Percentiles rank a stretch among this genome's conserved stretches.
These are phyloP conservation scores for Bolinopsis microptera DNA, from an alignment of 37 sponge, comb jelly and placozoan species.

Conservation along the genomic window DNA sequence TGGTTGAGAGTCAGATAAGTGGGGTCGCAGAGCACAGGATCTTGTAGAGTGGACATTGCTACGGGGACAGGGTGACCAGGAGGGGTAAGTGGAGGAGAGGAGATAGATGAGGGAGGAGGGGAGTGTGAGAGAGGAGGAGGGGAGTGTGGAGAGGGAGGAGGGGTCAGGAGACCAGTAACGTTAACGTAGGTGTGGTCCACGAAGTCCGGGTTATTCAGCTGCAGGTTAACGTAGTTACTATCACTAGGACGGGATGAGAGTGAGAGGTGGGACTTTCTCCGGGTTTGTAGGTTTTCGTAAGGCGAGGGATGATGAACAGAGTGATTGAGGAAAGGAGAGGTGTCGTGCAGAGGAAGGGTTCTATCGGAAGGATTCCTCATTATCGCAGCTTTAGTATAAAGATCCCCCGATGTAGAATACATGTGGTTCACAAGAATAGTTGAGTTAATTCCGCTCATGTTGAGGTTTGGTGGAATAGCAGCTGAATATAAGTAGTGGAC, in stretches of 20 bases:
- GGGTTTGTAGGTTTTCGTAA: not conserved
- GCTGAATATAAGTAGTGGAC: too few relatives aligned
- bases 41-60: not conserved
- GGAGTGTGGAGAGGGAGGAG: not conserved
- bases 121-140: too few relatives aligned
- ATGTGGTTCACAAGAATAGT: too few relatives aligned
- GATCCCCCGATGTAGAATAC: too few relatives aligned
- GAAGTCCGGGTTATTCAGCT: not conserved
- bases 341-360: not conserved
- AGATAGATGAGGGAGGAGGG: too few relatives aligned
- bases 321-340: conserved; percentile 5
- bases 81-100: too few relatives aligned
- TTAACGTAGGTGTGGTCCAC: conserved; percentile 46
- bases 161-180: not conserved
- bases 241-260: not conserved
- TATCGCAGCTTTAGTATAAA: too few relatives aligned
- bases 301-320: not conserved
- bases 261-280: not conserved
- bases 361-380: not conserved
- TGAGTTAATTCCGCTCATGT: too few relatives aligned
- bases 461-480: too few relatives aligned
- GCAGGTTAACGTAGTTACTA: not conserved
- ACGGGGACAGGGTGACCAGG: not conserved
- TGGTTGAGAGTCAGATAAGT: not conserved
- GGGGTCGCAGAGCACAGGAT: not conserved